Conservation (phyloP, 1,140 invertebrate species). For the Panagrolaimus sp. region DNA sequence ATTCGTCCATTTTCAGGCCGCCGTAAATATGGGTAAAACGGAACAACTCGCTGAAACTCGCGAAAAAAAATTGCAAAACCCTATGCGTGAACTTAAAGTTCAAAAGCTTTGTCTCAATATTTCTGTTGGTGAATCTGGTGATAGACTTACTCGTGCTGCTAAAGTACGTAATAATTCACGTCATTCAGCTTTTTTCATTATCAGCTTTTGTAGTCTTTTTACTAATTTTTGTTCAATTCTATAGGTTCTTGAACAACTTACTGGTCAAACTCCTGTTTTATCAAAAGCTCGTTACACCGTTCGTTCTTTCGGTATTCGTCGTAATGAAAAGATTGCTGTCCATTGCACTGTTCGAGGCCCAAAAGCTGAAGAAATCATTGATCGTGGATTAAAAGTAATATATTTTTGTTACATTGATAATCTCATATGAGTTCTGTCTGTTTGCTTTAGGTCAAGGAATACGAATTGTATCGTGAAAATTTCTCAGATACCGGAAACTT, state of each 20-base stretch:
- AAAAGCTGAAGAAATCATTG: slow-evolving; percentile 98
- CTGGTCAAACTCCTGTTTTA: slow-evolving; percentile 96
- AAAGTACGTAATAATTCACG: slow-evolving; percentile 68
- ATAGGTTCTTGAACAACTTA: slow-evolving; percentile 94
- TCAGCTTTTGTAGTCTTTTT: background rate
- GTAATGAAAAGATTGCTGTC: slow-evolving; percentile 99
- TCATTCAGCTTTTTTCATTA: background rate
- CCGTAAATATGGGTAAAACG: slow-evolving; percentile 48
- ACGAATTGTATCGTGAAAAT: slow-evolving; percentile 93
- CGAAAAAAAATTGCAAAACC: slow-evolving; percentile 83
- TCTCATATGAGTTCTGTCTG: too few species aligned
- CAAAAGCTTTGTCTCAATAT: slow-evolving; percentile 97
- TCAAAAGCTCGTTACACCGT: slow-evolving; percentile 97
- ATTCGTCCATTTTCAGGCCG: too few species aligned
- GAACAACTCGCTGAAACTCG: slow-evolving; percentile 55
- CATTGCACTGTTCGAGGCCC: slow-evolving; percentile 96
- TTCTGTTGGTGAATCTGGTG: slow-evolving; percentile 98
- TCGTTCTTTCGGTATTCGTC: slow-evolving; percentile 94
- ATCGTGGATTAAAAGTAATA: slow-evolving; percentile 85
- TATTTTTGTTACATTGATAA: slow-evolving; percentile 28
- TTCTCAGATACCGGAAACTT: slow-evolving; percentile 98
- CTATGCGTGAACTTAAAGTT: slow-evolving; percentile 92
- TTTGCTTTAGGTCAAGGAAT: slow-evolving; percentile 81
- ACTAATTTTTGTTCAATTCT: too few species aligned
- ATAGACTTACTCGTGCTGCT: slow-evolving; percentile 89